Conservation (phyloP, 37 sponge, comb jelly and placozoan species). For the Ianthella basta region DNA sequence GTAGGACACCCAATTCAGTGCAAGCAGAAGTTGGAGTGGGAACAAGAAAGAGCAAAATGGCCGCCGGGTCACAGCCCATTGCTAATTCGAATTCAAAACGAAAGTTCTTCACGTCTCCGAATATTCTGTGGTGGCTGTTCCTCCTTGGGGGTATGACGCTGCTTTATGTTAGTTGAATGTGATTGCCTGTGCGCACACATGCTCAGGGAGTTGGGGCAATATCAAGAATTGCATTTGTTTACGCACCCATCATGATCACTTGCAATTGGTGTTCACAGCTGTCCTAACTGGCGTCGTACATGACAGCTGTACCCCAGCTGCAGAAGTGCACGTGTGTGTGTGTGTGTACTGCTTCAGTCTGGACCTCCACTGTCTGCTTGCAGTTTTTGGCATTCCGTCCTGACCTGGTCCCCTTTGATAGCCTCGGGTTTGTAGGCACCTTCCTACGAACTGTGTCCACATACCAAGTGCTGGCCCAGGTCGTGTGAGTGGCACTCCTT, state of each 20-base stretch:
- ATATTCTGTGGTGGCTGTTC: neutral
- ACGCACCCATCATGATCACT: too few species aligned
- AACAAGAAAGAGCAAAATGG: neutral
- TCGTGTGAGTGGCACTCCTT: neutral
- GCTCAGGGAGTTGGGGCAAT: too few species aligned
- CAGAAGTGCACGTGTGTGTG: too few species aligned
- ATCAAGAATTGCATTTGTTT: too few species aligned
- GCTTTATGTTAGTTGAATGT: constrained; percentile 4
- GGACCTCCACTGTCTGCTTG: neutral
- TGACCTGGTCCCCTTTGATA: constrained; percentile 39
- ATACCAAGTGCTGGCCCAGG: neutral
- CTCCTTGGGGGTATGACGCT: neutral
- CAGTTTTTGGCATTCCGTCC: constrained; percentile 39
- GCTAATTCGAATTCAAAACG: neutral
- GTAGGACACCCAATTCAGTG: neutral
- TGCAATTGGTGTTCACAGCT: too few species aligned
- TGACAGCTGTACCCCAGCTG: too few species aligned
- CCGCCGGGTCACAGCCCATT: neutral
- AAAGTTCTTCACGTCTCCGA: neutral
- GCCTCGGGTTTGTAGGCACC: constrained; percentile 35
- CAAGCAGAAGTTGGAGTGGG: neutral
- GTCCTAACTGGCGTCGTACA: too few species aligned
- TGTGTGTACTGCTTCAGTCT: too few species aligned
- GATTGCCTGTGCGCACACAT: too few species aligned
- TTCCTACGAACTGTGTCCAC: constrained; percentile 44